Percentiles rank a stretch among this genome's conserved stretches.
These are phyloP conservation scores for Apotomis capreana DNA, from an alignment of 2,888 invertebrate species.

Conservation along the genomic window DNA sequence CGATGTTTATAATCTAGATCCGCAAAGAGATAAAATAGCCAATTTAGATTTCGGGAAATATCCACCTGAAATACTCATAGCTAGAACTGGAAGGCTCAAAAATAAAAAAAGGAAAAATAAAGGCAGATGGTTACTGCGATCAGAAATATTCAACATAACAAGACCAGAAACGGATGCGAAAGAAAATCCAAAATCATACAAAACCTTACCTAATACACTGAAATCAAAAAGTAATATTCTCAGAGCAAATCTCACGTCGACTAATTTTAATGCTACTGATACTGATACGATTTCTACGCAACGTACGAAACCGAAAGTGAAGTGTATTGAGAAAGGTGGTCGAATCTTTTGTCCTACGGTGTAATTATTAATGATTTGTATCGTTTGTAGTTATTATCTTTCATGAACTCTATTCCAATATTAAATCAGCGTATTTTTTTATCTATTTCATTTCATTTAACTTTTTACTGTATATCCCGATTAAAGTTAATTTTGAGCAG, in stretches of 20 bases:
- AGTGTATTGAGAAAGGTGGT: slow-evolving; percentile 7
- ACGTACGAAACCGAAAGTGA: not conserved
- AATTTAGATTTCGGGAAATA: slow-evolving; percentile 11
- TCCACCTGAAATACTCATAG: not conserved
- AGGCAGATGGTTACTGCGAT: not conserved
- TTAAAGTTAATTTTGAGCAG: no score
- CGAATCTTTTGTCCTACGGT: slow-evolving; percentile 11
- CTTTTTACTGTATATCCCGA: no score
- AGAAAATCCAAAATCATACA: not conserved
- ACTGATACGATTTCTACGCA: not conserved
- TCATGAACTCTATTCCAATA: no score
- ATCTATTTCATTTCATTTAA: no score
- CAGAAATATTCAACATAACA: slow-evolving; percentile 9
- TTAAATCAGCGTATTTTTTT: no score
- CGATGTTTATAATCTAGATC: slow-evolving; percentile 22
- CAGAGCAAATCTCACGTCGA: not conserved
- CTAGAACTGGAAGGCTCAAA: not conserved
- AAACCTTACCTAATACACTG: not conserved
- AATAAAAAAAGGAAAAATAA: not conserved
- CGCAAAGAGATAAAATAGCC: slow-evolving; percentile 18
- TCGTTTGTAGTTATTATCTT: no score
- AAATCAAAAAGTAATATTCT: not conserved
- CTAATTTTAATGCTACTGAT: not conserved
- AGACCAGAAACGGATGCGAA: not conserved
- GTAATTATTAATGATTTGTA: no score